Evolutionary conservation across 2,797 vertebrate species (phyloP), one percentile per base, ranked within the genome.

Genomic region (Parauchenoglanis punctatus): DNA sequence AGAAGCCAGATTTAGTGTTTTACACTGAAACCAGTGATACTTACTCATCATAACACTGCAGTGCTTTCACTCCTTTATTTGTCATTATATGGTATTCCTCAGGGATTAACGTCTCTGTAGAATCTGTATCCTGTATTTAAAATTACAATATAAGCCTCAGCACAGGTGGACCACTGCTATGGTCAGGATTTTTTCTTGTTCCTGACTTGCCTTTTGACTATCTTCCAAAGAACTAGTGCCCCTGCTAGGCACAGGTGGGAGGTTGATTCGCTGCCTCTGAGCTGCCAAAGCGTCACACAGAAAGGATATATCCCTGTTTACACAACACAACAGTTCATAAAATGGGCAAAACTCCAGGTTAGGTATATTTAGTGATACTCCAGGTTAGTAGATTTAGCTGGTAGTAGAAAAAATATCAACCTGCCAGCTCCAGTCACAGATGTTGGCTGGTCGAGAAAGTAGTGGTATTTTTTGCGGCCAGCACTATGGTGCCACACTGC

Each of bases 31-130:
- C 12, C 61, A 54, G 31, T 56, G 18, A 49, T 15, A 40, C 97
- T 97, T 90, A 98, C 97, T 97, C 95, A 25, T 97, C 96, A 0
- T 96, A 97, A 90, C 95, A 95, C 89, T 97, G 94, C 85, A 98
- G 94, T 63, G 94, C 94, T 52, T 90, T 89, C 54, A 97, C 91
- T 17, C 97, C 97, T 93, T 93, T 96, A 87, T 95, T 97, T 91
- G 95, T 97, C 89, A 98, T 94, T 0, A 98, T 91, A 85, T 96
- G 96, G 93, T 97, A 98, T 88, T 99, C 97, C 83, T 97, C 95
- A 31, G 98, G 97, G 90, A 98, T 92, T 88, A 98, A 92, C 73
- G 93, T 96, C 52, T 96, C 95, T 56, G 92, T 90, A 73, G 96
- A 31, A 52, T 46, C 90, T 58, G 68, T 49, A 44, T 86, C 88